These are phyloP conservation scores for Eospalax fontanierii DNA, from an alignment of 2,797 vertebrate genomes.

Conservation along the genomic window DNA sequence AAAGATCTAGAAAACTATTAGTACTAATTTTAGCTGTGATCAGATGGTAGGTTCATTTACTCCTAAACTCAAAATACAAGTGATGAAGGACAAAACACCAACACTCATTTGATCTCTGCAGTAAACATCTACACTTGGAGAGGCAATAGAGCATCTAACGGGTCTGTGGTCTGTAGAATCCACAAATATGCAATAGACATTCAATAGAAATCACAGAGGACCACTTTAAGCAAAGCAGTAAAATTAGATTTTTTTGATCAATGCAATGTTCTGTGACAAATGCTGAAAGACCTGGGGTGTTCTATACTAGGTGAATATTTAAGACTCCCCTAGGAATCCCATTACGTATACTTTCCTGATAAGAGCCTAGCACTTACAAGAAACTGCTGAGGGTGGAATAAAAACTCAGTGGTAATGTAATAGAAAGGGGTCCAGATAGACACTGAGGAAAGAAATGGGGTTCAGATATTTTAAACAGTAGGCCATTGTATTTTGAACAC, in stretches of 20 bases:
- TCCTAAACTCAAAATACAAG: no score
- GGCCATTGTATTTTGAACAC: not conserved
- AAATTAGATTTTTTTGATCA: not conserved
- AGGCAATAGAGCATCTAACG: not conserved
- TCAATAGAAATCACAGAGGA: not conserved
- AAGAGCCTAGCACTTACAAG: not conserved
- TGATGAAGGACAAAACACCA: not conserved
- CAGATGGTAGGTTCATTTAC: no score
- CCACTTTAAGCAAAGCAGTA: not conserved
- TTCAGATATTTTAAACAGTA: not conserved
- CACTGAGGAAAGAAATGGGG: not conserved
- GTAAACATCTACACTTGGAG: not conserved
- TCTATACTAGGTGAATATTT: not conserved
- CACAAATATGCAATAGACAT: not conserved
- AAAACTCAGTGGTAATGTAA: constrained; percentile 41
- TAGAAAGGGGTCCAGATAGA: constrained; percentile 1
- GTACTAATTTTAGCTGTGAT: not conserved
- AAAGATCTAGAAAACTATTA: not conserved
- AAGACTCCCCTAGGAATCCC: not conserved
- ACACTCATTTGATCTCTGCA: not conserved
- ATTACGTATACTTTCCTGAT: not conserved
- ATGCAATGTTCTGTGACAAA: not conserved
- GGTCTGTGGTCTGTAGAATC: not conserved
- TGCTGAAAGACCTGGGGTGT: not conserved
- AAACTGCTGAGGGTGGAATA: not conserved